phyloP scores from a whole-genome alignment of 1,140 invertebrate genomes.

The Procambarus clarkii region DNA sequence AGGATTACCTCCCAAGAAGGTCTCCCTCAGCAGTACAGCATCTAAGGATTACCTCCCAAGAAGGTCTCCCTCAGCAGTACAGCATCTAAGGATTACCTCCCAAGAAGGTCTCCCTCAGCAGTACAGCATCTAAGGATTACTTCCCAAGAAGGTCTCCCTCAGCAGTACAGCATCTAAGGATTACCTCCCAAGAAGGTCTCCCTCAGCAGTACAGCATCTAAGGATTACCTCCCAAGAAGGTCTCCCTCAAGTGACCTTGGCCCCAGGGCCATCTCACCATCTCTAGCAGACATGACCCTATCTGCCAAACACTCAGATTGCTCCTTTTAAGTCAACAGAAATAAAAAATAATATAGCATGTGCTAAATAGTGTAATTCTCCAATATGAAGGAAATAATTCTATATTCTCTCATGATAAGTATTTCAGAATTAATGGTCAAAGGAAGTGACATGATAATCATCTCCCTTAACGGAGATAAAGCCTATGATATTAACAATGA shows the following conservation, averaged over 20 bases:
- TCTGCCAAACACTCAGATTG: not conserved
- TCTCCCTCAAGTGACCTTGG: conserved; percentile 2
- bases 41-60: no score
- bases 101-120: no score
- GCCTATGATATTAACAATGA: not conserved
- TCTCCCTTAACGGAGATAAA: not conserved
- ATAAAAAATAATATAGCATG: conserved; percentile 13
- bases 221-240: not conserved
- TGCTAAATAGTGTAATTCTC: conserved; percentile 9
- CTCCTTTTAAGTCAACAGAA: not conserved
- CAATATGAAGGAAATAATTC: conserved; percentile 18
- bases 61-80: no score
- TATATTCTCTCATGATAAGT: not conserved
- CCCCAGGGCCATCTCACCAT: not conserved
- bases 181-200: not conserved
- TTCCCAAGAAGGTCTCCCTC: no score
- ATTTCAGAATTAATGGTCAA: conserved; percentile 13
- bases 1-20: not conserved
- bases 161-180: no score
- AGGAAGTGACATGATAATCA: not conserved
- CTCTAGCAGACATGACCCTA: not conserved
- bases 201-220: not conserved
- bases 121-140: no score
- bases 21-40: not conserved
- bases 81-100: no score